Conservation (phyloP, 2,888 invertebrate species). For the Cephus sareptanus region DNA sequence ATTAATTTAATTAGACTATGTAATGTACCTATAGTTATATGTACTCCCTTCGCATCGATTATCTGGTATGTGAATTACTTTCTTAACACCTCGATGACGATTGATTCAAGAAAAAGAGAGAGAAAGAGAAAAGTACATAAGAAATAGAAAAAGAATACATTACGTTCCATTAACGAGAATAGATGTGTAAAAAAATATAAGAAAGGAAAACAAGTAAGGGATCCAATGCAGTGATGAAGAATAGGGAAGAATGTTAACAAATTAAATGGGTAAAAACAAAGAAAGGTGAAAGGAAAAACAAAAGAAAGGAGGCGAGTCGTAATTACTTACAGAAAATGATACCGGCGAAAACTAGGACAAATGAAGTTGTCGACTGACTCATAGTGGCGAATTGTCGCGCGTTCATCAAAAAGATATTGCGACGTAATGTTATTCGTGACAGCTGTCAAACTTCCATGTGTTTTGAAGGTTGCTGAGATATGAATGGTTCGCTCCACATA, state of each 20-base stretch:
- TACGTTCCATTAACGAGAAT: slow-evolving; percentile 21
- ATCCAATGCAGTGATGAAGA: slow-evolving; percentile 15
- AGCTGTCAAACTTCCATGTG: slow-evolving; percentile 81
- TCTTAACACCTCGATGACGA: slow-evolving; percentile 15
- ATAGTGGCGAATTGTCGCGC: slow-evolving; percentile 21
- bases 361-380: slow-evolving; percentile 18
- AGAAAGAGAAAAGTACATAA: neutral
- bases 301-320: slow-evolving; percentile 31
- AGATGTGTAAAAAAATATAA: neutral
- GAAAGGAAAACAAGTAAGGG: neutral
- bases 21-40: slow-evolving; percentile 30
- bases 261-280: slow-evolving; percentile 15
- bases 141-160: neutral
- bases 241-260: neutral
- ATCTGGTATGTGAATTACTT: slow-evolving; percentile 22
- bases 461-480: slow-evolving; percentile 83
- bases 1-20: slow-evolving; percentile 36
- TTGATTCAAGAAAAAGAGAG: neutral
- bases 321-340: slow-evolving; percentile 61
- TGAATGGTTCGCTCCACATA: slow-evolving; percentile 98
- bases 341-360: slow-evolving; percentile 50
- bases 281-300: slow-evolving; percentile 17
- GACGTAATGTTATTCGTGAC: slow-evolving; percentile 26
- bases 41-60: slow-evolving; percentile 30
- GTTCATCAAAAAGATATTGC: slow-evolving; percentile 28